Conservation (phyloP, 2,888 invertebrate genomes). For the Poecilobothrus nobilitatus region DNA sequence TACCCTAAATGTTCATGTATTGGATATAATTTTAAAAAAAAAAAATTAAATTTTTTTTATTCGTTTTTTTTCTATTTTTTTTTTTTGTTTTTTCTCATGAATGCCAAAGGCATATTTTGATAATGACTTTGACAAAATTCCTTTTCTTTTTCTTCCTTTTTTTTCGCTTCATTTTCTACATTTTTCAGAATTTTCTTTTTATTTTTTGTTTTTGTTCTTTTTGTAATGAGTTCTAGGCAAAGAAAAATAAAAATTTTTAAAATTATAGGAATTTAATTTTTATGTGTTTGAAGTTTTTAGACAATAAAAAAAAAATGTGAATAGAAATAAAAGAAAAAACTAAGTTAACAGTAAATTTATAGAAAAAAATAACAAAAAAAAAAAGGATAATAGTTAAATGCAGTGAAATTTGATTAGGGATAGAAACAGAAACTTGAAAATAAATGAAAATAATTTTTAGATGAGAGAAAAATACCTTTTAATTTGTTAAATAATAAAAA, state of each 20-base stretch:
- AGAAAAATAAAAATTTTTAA: not conserved
- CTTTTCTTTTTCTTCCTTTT: not conserved
- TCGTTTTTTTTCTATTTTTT: not conserved
- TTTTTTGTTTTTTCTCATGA: not conserved
- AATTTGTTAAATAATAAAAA: no score
- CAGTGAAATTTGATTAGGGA: no score
- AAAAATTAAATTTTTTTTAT: not conserved
- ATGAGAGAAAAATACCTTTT: no score
- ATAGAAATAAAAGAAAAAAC: no score
- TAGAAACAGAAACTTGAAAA: no score
- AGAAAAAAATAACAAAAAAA: no score
- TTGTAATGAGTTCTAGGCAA: not conserved
- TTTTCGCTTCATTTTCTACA: no score
- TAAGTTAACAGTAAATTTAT: no score
- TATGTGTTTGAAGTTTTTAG: not conserved
- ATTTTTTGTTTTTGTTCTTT: no score
- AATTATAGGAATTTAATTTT: not conserved
- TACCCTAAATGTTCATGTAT: not conserved
- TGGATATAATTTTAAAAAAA: not conserved
- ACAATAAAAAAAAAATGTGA: not conserved
- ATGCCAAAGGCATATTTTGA: not conserved
- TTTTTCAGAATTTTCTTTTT: no score
- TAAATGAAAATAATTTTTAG: no score
- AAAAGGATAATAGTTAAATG: no score
- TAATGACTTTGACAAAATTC: conserved; percentile 3